A percentile compares a stretch with the other conserved stretches of the same genome.
Evolutionary conservation across 53 echinoderm and acorn worm species (phyloP).

Genomic region (Holothuria leucospilota): DNA sequence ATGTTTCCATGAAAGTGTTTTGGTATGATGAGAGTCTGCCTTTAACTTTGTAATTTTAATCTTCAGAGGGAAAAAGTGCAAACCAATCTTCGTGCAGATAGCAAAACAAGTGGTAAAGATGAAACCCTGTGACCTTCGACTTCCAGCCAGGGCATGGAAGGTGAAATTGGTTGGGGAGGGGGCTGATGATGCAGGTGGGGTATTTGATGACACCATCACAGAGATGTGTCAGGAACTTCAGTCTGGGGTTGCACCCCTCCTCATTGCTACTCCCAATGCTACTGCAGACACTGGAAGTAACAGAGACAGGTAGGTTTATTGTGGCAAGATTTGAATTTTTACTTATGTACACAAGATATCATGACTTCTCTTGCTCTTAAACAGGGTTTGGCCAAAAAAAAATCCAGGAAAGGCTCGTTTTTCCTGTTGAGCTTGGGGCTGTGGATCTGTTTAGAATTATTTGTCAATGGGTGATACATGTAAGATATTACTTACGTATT

Average conservation of each 20-base stretch:
- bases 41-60: too few relatives aligned
- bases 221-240: slow-evolving; percentile 99
- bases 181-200: slow-evolving; percentile 97
- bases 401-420: too few relatives aligned
- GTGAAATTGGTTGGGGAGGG: slow-evolving; percentile 98
- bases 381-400: too few relatives aligned
- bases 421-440: too few relatives aligned
- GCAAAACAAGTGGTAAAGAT: slow-evolving; percentile 98
- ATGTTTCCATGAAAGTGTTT: too few relatives aligned
- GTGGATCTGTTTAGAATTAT: too few relatives aligned
- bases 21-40: too few relatives aligned
- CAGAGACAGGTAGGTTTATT: slow-evolving; percentile 80
- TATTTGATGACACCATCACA: slow-evolving; percentile 99
- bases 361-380: neutral
- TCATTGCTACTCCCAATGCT: slow-evolving; percentile 93
- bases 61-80: slow-evolving; percentile 92
- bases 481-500: too few relatives aligned
- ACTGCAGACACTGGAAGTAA: slow-evolving; percentile 92
- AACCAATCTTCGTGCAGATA: slow-evolving; percentile 97
- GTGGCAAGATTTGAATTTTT: neutral
- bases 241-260: slow-evolving; percentile 85
- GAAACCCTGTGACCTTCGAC: slow-evolving; percentile 84
- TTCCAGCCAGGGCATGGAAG: slow-evolving; percentile 99
- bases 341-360: neutral
- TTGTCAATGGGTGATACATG: too few relatives aligned